These are phyloP conservation scores for Willowsia nigromaculata DNA, from an alignment of 2,888 invertebrate species.

Conservation along the genomic window DNA sequence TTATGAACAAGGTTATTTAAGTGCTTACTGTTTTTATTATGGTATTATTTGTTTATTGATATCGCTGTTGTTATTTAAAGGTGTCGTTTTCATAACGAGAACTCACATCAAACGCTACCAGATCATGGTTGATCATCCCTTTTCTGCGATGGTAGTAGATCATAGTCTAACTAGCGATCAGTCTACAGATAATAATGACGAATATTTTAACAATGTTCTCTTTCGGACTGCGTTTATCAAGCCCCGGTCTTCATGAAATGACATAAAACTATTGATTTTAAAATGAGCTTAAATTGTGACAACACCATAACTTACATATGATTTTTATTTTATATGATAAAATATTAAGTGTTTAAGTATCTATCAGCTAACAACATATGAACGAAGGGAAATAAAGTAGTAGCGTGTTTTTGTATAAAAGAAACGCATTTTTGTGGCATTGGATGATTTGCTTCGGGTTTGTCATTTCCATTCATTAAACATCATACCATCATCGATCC, in stretches of 20 bases:
- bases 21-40: no score
- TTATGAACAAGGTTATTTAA: no score
- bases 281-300: neutral
- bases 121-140: conserved; percentile 55
- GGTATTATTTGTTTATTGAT: neutral
- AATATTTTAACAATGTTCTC: neutral
- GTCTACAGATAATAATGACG: neutral
- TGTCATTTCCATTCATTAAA: no score
- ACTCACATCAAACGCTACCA: neutral
- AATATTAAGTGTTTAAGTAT: no score
- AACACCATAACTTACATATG: neutral
- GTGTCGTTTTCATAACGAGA: neutral
- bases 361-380: no score
- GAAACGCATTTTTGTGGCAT: no score
- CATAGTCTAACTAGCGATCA: neutral
- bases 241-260: neutral
- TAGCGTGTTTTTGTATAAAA: no score
- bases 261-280: neutral
- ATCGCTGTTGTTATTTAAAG: neutral
- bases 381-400: no score
- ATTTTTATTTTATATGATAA: no score
- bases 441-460: no score
- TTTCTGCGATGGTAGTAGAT: conserved; percentile 48
- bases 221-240: neutral
- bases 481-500: no score